Conservation (phyloP, 1,140 invertebrate species). For the Plutomurus gul region DNA sequence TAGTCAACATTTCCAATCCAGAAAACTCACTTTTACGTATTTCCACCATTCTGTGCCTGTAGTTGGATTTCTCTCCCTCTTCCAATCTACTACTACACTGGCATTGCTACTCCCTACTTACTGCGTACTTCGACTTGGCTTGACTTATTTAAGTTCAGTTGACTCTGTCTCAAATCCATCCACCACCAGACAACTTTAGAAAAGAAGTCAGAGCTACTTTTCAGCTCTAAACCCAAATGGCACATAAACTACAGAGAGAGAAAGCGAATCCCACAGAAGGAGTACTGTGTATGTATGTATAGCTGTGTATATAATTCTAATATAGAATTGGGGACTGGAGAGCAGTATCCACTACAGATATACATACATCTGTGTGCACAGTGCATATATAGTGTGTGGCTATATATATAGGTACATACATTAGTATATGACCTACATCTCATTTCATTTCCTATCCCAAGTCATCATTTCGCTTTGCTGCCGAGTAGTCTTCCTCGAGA, state of each 20-base stretch:
- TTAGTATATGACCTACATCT: neutral
- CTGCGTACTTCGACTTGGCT: constrained; percentile 17
- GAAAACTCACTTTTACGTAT: constrained; percentile 27
- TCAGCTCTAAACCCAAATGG: constrained; percentile 5
- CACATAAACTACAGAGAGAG: constrained; percentile 23
- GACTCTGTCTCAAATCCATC: no score
- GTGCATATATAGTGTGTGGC: no score
- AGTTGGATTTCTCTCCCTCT: constrained; percentile 3
- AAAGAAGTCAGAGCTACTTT: neutral
- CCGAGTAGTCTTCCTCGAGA: neutral
- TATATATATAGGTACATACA: no score
- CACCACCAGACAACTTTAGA: neutral
- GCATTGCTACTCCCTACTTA: no score
- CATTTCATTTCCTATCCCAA: neutral
- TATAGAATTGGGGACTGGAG: neutral
- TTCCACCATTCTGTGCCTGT: neutral
- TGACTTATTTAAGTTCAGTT: constrained; percentile 18
- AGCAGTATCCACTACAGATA: neutral
- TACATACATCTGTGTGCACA: no score
- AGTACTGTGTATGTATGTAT: neutral
- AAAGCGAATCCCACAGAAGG: no score
- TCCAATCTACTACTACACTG: no score
- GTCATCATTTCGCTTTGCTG: neutral
- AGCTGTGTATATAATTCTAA: neutral
- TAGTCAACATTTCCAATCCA: constrained; percentile 10